Base-by-base conservation (phyloP, 2,113 vertebrate genomes). In the Centropus bengalensis region DNA sequence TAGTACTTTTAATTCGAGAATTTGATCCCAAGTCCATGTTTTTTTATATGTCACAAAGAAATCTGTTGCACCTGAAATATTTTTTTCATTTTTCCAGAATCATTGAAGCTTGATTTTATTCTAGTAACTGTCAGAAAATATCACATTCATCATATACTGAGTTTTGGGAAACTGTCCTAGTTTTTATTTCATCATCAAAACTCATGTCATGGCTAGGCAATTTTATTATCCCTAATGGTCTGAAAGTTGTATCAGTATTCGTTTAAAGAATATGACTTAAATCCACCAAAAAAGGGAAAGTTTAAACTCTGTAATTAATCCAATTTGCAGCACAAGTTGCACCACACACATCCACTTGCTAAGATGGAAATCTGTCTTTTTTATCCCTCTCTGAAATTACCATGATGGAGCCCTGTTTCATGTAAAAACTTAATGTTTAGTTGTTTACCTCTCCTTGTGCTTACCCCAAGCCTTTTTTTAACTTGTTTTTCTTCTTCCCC, bases 121-220 rank as follows among this genome's bases (percentile, higher is more conserved):
- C 56, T 42, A 7, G 2, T 64, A 87, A 87, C 74, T 91, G n/a
- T 77, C 70, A 91, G 40, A 79, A 94, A 91, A 73, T 4, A 79
- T 93, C 79, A 73, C 3, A 24, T 92, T 89, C 81, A 18, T 54
- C 3, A 2, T 58, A 66, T 24, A 60, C 49, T 91, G 79, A n/a
- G 7, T 75, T 81, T 87, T 84, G 78, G 74, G 47, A 91, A 73
- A 73, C 30, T 82, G 74, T 42, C 58, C 82, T 76, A 56, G 58
- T 85, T 96, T 95, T 91, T 89, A 91, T 92, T 94, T 94, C 42
- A 76, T 95, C 83, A 51, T 45, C 66, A 9, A 92, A 89, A 38
- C 56, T 75, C 76, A 28, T 92, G 74, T 87, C 70, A 71, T 73
- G 51, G 15, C 22, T 82, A 54, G 74, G 71, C 45, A 85, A 27